Base-by-base conservation (phyloP, 1,140 invertebrate genomes). In the Heliconius nattereri region DNA sequence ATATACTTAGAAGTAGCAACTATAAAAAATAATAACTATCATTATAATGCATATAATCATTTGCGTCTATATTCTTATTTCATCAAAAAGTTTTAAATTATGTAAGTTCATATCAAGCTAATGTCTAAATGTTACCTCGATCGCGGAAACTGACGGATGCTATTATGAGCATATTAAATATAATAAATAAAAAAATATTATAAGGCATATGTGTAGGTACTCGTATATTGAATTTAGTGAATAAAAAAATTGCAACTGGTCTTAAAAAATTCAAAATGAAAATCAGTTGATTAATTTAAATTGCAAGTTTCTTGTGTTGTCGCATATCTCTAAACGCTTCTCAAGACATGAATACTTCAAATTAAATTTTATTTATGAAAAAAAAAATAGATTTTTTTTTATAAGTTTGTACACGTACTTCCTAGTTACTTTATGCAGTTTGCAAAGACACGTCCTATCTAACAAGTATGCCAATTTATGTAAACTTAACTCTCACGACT, bases 401-500 rank as follows among this genome's bases (percentile, higher is more conserved):
- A 72, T 72, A 72, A 20, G 37, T 35, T 71, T 29, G 23, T 26
- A 1, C 8, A 26, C 23, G 23, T 26, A 26, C 5, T 13, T 66
- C n/a, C 16, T 13, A 66, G 8, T 9, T 26, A 66, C 8, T 26
- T 13, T 9, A 9, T 66, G 52, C 26, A 35, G 8, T 66, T 8
- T 66, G 60, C 3, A 16, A 29, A 66, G 26, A 66, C 13, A 66
- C 26, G 23, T 66, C 60, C 26, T 13, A 66, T 29, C 26, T 66
- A 66, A n/a, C 29, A 66, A 66, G 60, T 66, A 66, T 66, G 26
- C 60, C 60, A 66, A 66, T 66, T 66, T 66, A 29, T 66, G 60
- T 66, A 66, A 66, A 66, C 60, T 66, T 26, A 11, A 66, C 60
- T 66, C 60, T 26, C 60, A 66, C 60, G 60, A 5, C 60, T 78